A percentile compares a stretch with the other conserved stretches of the same genome.
phyloP scores from a whole-genome alignment of 2,797 vertebrate species.

The Selene dorsalis region DNA sequence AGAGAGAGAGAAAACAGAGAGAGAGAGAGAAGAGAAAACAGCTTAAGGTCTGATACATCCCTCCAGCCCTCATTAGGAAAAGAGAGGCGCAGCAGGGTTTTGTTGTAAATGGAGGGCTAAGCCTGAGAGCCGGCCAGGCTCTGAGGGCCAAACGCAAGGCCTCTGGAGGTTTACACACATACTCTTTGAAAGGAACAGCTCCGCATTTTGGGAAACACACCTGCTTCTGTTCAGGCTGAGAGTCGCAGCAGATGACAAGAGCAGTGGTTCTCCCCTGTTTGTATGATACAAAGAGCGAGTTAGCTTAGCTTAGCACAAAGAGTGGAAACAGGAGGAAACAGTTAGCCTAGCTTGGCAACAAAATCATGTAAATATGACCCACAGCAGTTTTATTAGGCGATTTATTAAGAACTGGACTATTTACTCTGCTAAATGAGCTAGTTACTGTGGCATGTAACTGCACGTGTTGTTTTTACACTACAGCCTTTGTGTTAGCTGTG shows the following conservation, averaged over 20 bases:
- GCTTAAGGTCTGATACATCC: constrained; percentile 51
- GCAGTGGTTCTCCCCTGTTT: not conserved
- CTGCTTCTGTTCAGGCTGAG: not conserved
- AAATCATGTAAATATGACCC: not conserved
- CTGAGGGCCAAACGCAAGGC: constrained; percentile 43
- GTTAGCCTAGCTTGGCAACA: not conserved
- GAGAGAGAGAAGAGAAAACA: constrained; percentile 32
- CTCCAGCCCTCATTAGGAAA: constrained; percentile 71
- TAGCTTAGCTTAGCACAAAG: constrained; percentile 11
- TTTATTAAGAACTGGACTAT: not conserved
- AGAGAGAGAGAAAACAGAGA: constrained; percentile 10
- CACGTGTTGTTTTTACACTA: not conserved
- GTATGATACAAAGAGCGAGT: not conserved
- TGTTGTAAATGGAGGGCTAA: constrained; percentile 63
- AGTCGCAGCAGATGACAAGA: not conserved
- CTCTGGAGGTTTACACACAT: constrained; percentile 45
- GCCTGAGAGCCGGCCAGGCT: constrained; percentile 47
- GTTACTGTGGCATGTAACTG: not conserved
- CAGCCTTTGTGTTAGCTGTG: too few relatives aligned
- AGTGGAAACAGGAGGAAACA: not conserved
- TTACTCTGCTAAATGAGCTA: not conserved
- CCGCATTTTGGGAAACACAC: not conserved
- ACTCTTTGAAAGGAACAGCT: constrained; percentile 13
- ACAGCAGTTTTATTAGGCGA: not conserved
- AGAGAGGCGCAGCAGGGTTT: constrained; percentile 56